Evolutionary conservation across 2,888 invertebrate genomes (phyloP), one percentile per base, ranked within the genome.

Genomic region (Elegia similella): DNA sequence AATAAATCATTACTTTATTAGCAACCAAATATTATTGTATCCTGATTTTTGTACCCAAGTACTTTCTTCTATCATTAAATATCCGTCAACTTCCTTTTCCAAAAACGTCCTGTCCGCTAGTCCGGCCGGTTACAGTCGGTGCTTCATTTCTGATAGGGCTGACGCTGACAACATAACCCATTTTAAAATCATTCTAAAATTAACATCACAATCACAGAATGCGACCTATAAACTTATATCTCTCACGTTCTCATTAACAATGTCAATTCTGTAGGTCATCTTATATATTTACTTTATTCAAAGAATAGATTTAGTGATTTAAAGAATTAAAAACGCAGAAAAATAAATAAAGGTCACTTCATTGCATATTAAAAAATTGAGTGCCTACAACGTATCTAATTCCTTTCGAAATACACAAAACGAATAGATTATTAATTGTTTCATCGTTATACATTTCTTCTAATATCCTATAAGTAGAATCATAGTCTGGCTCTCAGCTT

Each of bases 101-200:
- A 74, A 80, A 80, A 78, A 70, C 61, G 76, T 67, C 60, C 58
- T n/a, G 38, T n/a, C 48, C 61, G 57, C 59, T 66, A 68, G 61
- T 77, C 78, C 78, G 76, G 72, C 78, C 78, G 76, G 72, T 69
- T 69, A 69, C 68, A 67, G 65, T 52, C 30, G 58, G 61, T 75
- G 65, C 69, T 70, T 74, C 76, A 78, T 63, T 62, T 43, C 12
- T n/a, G 30, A 23, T 59, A 67, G 65, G 65, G 67, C 53, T 65
- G 63, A 23, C 42, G 67, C 53, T 65, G 63, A 23, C 42, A 52
- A 58, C 15, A 57, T 30, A 34, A 34, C 44, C 47, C 32, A 47
- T 50, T 44, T 46, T 42, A 12, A 32, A 6, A 42, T 44, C 42
- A 50, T 10, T 13, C 30, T 2, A 8, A 32, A 1, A 34, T 13